These are phyloP conservation scores for Ptiloglossa arizonensis DNA, from an alignment of 1,140 invertebrate genomes.

Conservation along the genomic window DNA sequence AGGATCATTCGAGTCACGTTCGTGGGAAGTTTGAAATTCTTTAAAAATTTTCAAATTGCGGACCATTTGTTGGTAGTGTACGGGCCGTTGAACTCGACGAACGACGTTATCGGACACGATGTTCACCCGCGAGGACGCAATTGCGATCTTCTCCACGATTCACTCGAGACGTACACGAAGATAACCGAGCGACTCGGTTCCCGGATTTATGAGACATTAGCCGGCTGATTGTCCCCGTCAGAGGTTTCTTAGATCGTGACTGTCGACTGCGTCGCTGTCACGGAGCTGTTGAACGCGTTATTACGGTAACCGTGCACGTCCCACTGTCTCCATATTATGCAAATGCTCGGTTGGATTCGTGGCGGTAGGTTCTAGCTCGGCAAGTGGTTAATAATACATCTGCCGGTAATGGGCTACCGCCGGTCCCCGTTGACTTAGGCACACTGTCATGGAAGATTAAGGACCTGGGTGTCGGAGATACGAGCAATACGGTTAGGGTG, in stretches of 20 bases:
- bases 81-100: too few relatives aligned
- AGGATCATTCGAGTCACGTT: too few relatives aligned
- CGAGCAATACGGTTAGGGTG: background rate
- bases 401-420: conserved; percentile 11
- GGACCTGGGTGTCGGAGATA: background rate
- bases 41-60: too few relatives aligned
- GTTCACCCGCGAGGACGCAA: too few relatives aligned
- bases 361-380: background rate
- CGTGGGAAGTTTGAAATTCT: too few relatives aligned
- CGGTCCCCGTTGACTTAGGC: conserved; percentile 16
- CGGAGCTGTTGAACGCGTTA: background rate
- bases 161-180: too few relatives aligned
- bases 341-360: conserved; percentile 13
- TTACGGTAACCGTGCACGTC: background rate
- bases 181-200: too few relatives aligned
- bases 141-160: too few relatives aligned
- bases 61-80: too few relatives aligned
- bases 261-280: background rate
- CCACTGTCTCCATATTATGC: conserved; percentile 17
- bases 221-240: background rate
- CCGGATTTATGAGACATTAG: background rate
- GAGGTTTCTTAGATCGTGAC: too few relatives aligned
- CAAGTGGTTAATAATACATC: conserved; percentile 45
- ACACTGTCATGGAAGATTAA: conserved; percentile 9
- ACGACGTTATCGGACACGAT: too few relatives aligned